phyloP scores from a whole-genome alignment of 1,140 invertebrate genomes.

The Drosophila parabipectinata region DNA sequence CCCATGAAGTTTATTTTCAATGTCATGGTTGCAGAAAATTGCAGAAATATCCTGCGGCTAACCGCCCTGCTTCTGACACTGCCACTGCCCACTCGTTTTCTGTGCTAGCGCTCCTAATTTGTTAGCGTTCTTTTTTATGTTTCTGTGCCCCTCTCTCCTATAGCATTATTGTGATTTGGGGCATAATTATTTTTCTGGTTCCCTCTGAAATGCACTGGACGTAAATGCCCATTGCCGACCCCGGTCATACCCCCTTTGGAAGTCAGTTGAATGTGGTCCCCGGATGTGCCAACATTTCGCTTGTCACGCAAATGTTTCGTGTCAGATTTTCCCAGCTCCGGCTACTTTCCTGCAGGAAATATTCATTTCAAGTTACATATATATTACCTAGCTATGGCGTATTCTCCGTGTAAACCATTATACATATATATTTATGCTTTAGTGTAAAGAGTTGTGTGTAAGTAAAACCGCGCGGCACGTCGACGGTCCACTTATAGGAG shows the following conservation, averaged over 20 bases:
- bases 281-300: conserved; percentile 52
- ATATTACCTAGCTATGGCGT: conserved; percentile 18
- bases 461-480: conserved; percentile 49
- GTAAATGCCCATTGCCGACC: neutral
- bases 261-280: conserved; percentile 1
- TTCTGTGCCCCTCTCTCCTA: conserved; percentile 2
- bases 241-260: neutral
- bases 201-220: conserved; percentile 31
- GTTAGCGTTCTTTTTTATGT: conserved; percentile 1
- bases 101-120: conserved; percentile 46
- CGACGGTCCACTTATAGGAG: conserved; percentile 43
- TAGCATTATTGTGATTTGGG: conserved; percentile 53
- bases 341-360: conserved; percentile 53
- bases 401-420: conserved; percentile 27
- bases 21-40: conserved; percentile 35
- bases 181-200: conserved; percentile 65
- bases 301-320: conserved; percentile 75
- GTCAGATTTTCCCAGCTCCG: conserved; percentile 69
- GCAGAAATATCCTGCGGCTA: conserved; percentile 11
- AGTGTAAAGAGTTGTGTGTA: conserved; percentile 31
- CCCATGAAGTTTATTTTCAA: conserved; percentile 39
- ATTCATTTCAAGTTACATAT: conserved; percentile 32
- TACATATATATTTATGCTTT: conserved; percentile 15
- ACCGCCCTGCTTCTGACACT: conserved; percentile 42
- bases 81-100: conserved; percentile 31